Base-by-base conservation (phyloP, 2,113 vertebrate genomes). In the Notothenia rossii region DNA sequence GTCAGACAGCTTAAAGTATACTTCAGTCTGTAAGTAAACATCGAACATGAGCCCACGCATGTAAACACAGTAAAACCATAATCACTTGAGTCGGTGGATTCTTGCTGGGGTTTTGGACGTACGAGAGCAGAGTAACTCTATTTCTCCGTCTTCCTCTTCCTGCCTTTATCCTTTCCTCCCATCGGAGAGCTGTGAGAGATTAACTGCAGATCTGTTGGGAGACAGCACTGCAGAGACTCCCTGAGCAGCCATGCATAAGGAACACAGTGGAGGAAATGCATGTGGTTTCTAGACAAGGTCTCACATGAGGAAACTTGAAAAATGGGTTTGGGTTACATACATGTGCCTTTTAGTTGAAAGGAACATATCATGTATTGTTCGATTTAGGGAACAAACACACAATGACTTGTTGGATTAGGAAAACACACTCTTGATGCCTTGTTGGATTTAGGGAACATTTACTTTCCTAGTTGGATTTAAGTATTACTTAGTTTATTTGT, bases 121-220 rank as follows among this genome's bases (percentile, higher is more conserved):
- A 59, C 64, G 75, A 89, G 83, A 83, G 86, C 85, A 74, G 61
- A 91, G 81, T 77, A 81, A 65, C 88, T 88, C 49, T 75, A 63
- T 90, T 88, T 78, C 75, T 75, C 48, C 73, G 71, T 75, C 46
- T 86, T 79, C 76, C 75, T 83, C 68, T 55, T 83, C 64, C 61
- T 72, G 65, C 77, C 78, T 50, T 86, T 58, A 82, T 90, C 84
- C 75, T 87, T 87, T 90, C 76, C 89, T 91, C 79, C 89, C 90
- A 82, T 66, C 33, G 50, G 89, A 87, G 85, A 89, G 80, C 56
- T 70, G 76, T 1, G 6, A 72, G 72, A 91, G 81, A 93, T 92
- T 86, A 88, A 87, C 62, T 72, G 79, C 85, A 92, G 84, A 89
- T 92, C 86, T 90, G 72, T 68, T 71, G 75, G 78, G 84, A 89